These are phyloP conservation scores for Spisula subtruncata DNA, from an alignment of 2,888 invertebrate species.

Conservation along the genomic window DNA sequence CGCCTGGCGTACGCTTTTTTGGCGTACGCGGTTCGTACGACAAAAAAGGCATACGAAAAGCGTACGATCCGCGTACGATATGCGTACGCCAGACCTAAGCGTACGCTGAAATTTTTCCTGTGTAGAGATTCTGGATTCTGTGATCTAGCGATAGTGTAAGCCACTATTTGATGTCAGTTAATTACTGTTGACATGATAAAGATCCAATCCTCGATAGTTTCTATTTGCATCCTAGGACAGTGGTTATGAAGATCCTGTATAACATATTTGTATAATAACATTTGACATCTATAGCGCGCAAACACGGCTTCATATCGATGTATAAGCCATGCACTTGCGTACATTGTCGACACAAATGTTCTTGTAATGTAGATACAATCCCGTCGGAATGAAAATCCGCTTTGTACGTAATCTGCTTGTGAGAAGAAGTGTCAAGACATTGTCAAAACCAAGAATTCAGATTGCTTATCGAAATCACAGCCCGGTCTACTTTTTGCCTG, in stretches of 20 bases:
- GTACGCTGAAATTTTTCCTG: no score
- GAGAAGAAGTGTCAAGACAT: not conserved
- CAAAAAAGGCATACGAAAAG: no score
- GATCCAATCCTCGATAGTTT: not conserved
- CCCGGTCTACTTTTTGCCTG: no score
- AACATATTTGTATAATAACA: slow-evolving; percentile 10
- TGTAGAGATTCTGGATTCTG: no score
- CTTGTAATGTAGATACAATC: not conserved
- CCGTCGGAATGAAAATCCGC: not conserved
- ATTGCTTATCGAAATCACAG: no score
- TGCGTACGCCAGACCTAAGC: no score
- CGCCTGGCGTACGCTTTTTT: no score
- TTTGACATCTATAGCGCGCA: not conserved
- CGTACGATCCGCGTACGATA: no score
- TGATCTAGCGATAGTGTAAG: not conserved
- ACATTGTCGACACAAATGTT: not conserved
- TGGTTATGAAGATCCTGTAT: not conserved
- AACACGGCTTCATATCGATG: slow-evolving; percentile 5
- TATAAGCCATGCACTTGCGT: not conserved
- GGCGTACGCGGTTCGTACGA: no score
- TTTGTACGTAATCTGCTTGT: not conserved
- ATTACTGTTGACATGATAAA: slow-evolving; percentile 24
- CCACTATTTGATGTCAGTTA: slow-evolving; percentile 19
- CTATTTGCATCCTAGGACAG: not conserved
- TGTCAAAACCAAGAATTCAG: no score